These are phyloP conservation scores for Tupiocoris notatus DNA, from an alignment of 2,888 invertebrate genomes.

Conservation along the genomic window DNA sequence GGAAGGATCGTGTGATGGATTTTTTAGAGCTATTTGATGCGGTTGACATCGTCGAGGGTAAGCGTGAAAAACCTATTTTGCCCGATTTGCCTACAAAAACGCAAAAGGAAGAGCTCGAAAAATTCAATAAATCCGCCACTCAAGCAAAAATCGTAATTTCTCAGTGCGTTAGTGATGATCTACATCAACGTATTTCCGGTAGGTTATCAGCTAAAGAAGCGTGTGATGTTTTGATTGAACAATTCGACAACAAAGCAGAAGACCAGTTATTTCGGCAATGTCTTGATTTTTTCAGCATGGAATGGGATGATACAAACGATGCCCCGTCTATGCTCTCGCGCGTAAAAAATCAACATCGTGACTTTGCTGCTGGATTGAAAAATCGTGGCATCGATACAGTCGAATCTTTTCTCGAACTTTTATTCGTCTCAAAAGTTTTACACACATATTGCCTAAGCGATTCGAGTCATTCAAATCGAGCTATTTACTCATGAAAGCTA, in stretches of 20 bases:
- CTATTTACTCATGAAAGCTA: constrained; percentile 41
- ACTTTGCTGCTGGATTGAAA: constrained; percentile 31
- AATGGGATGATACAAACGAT: constrained; percentile 25
- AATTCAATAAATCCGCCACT: constrained; percentile 24
- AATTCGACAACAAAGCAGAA: constrained; percentile 26
- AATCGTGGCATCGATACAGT: constrained; percentile 8
- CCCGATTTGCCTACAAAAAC: constrained; percentile 6
- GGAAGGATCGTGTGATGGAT: constrained; percentile 18
- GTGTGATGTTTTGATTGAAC: constrained; percentile 2
- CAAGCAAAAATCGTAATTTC: constrained; percentile 43
- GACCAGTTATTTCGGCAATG: constrained; percentile 34
- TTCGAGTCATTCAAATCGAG: constrained; percentile 42
- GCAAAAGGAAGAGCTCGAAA: constrained; percentile 9
- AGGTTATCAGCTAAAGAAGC: constrained; percentile 27
- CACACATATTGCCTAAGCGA: constrained; percentile 40
- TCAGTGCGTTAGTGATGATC: constrained; percentile 40
- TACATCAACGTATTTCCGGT: constrained; percentile 29
- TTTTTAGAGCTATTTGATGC: constrained; percentile 11
- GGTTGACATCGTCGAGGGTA: constrained; percentile 13
- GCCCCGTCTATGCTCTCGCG: constrained; percentile 26
- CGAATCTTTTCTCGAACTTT: constrained; percentile 9
- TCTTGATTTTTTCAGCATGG: constrained; percentile 29
- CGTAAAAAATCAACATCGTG: constrained; percentile 32
- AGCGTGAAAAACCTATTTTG: neutral
- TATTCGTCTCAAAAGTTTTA: constrained; percentile 42